Base-by-base conservation (phyloP, 2,113 vertebrate genomes). In the Mohoua ochrocephala region DNA sequence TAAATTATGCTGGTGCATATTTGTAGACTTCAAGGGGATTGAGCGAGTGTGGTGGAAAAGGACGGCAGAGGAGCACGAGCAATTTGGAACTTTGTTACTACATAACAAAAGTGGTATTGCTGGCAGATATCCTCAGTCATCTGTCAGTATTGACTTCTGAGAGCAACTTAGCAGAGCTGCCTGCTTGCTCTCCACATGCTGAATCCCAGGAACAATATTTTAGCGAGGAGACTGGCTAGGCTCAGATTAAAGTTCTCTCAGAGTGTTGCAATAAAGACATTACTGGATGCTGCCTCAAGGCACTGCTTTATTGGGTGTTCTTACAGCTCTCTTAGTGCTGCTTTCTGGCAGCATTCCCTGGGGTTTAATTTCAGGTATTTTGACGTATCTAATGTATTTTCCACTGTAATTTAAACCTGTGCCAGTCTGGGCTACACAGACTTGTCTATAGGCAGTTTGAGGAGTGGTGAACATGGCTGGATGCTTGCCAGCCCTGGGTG, bases 321-420 rank as follows among this genome's bases (percentile, higher is more conserved):
- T 82, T 49, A 73, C 63, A 91, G 49, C 61, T 85, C 87, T 56
- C 42, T 39, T 8, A 42, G 8, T 54, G 74, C 37, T 92, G 74
- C 54, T 85, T 91, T 63, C 54, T 88, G 85, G 78, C 90, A 82
- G 77, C 75, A 27, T 74, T 91, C 93, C 92, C 71, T 37, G 8
- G 89, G 78, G 59, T 71, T 95, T 87, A 47, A 78, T 88, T 90
- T 41, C 73, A 68, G 64, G 61, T 20, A 30, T 96, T 97, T 95
- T 78, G 68, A 95, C 22, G 22, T 87, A 68, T 87, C 65, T 74
- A 22, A 84, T 94, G 11, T 82, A 80, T 97, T 96, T 97, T 94
- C 94, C 81, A 75, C 37, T 91, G 93, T 87, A 95, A 93, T 80
- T 94, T 67, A 83, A 95, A 47, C 71, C 57, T 35, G n/a, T 84